Percentiles rank a stretch among this genome's conserved stretches.
phyloP scores from a whole-genome alignment of 2,797 vertebrate species.

The Coregonus sp. region DNA sequence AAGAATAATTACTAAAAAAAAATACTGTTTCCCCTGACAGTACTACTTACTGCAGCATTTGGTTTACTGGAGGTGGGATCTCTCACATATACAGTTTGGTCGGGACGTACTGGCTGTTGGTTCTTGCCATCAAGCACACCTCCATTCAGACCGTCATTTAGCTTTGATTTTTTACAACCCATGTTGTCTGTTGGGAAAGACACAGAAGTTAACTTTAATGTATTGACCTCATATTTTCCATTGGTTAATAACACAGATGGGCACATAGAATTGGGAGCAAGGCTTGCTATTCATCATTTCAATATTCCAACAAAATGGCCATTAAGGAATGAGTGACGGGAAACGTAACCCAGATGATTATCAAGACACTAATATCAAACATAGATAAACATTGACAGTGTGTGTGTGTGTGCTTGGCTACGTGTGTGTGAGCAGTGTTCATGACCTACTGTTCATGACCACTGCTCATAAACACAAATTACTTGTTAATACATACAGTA shows the following conservation, averaged over 20 bases:
- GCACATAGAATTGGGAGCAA: too few species aligned
- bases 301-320: too few species aligned
- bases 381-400: too few species aligned
- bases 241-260: background rate
- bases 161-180: slow-evolving; percentile 95
- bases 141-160: slow-evolving; percentile 75
- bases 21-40: slow-evolving; percentile 2
- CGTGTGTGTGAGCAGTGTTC: too few species aligned
- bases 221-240: background rate
- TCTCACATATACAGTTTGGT: slow-evolving; percentile 92
- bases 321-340: too few species aligned
- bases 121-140: slow-evolving; percentile 77
- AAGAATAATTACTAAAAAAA: background rate
- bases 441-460: too few species aligned
- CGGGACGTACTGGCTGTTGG: slow-evolving; percentile 82
- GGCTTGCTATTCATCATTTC: too few species aligned
- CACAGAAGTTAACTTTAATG: background rate
- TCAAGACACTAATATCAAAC: too few species aligned
- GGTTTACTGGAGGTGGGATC: slow-evolving; percentile 93
- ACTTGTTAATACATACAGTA: too few species aligned
- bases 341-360: too few species aligned
- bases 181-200: slow-evolving; percentile 86
- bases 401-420: too few species aligned
- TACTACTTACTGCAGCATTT: slow-evolving; percentile 81
- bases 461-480: too few species aligned